A percentile compares a stretch with the other conserved stretches of the same genome.
These are phyloP conservation scores for Nannospalax galili DNA, from an alignment of 2,113 vertebrate species.

Conservation along the genomic window DNA sequence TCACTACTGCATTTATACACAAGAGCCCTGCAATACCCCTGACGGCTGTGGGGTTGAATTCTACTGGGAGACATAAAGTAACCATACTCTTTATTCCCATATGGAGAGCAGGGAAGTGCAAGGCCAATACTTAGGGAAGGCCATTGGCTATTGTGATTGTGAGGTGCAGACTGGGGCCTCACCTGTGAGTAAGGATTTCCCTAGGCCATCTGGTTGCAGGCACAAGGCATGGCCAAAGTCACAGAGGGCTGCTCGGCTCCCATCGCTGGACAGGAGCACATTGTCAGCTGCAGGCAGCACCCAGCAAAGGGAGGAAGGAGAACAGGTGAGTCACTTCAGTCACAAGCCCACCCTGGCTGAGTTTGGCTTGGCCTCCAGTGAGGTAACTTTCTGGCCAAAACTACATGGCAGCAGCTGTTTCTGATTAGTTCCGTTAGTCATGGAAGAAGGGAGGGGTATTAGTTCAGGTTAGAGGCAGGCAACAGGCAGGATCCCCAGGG, in stretches of 20 bases:
- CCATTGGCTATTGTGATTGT: fast-evolving
- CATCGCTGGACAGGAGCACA: conserved; percentile 93
- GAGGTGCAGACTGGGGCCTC: conserved; percentile 21
- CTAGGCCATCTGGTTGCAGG: conserved; percentile 88
- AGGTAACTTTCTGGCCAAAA: conserved; percentile 55
- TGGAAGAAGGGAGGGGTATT: not conserved
- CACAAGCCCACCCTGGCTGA: not conserved
- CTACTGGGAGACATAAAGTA: not conserved
- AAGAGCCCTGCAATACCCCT: not conserved
- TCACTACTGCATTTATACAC: not conserved
- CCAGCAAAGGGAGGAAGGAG: not conserved
- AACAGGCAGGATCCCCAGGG: not conserved
- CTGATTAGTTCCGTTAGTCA: conserved; percentile 50
- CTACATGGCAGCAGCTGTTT: conserved; percentile 51
- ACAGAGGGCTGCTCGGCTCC: conserved; percentile 92
- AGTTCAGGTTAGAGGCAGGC: not conserved
- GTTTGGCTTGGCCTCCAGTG: not conserved
- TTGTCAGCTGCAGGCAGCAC: conserved; percentile 92
- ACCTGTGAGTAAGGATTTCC: conserved; percentile 88
- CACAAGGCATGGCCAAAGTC: conserved; percentile 96
- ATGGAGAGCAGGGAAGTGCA: fast-evolving
- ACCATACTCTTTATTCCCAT: too few relatives aligned
- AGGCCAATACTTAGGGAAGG: not conserved
- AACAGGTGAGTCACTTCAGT: conserved; percentile 47
- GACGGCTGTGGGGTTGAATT: not conserved